Base-by-base conservation (phyloP, 1,140 invertebrate genomes). In the Penaeus chinensis region DNA sequence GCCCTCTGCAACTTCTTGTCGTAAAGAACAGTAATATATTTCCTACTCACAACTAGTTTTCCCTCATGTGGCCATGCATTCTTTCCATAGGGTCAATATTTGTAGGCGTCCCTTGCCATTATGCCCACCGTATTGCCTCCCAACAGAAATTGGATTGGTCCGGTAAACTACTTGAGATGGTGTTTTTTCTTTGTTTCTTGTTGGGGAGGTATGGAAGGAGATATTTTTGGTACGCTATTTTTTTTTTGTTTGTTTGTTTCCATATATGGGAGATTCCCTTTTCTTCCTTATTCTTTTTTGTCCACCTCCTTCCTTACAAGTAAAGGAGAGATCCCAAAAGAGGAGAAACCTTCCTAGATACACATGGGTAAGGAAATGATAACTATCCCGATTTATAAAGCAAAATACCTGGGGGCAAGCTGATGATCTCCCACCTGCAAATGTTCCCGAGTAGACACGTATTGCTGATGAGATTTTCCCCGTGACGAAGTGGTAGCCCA, bases 41-140 rank as follows among this genome's bases (percentile, higher is more conserved):
- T 32, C 27, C 42, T 54, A 54, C 54, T 54, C 54, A 54, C 54
- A 54, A 54, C 54, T 54, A 54, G 42, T 74, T 74, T 32, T 27
- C 71, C 71, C 71, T 74, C n/a, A 74, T 74, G 32, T 54, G 76
- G 42, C 32, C 76, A 32, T 77, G 76, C 76, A 42, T 47, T 77
- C 76, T n/a, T 11, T 79, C 77, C 47, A 60, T 79, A 79, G 47
- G 77, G 77, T 79, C 77, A 79, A 79, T 79, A 60, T 79, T 60
- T 79, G 77, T 79, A 79, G 77, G 22, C 22, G 47, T 79, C 22
- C 24, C 24, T 47, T n/a, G 27, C 37, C 77, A 79, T 79, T 79
- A 60, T 60, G 42, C n/a, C 54, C 77, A 60, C 37, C 77, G n/a
- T 79, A 60, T 60, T 79, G 47, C 77, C 47, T 60, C 61, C 77